Conservation (phyloP, 64 coral and sea anemone genomes). For the Trachythela sp. region DNA sequence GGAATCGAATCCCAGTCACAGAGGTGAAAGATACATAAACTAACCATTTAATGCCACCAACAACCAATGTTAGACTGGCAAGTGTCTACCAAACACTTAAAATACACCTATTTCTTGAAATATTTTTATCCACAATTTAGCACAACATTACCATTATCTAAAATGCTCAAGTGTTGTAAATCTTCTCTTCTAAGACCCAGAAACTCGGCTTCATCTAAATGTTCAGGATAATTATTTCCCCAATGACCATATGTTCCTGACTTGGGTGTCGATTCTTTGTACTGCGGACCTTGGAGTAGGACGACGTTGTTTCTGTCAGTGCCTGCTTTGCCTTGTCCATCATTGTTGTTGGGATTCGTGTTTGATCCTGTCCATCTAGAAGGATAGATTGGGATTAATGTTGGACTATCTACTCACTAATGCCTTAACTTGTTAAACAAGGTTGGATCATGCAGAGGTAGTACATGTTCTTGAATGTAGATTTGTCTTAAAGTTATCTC, state of each 20-base stretch:
- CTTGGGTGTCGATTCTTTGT: constrained; percentile 40
- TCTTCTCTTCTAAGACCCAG: constrained; percentile 63
- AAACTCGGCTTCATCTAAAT: constrained; percentile 61
- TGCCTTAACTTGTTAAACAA: no score
- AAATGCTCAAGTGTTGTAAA: constrained; percentile 56
- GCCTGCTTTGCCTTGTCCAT: constrained; percentile 86
- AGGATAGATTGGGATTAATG: neutral
- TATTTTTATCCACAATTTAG: no score
- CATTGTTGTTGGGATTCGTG: constrained; percentile 92
- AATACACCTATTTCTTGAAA: no score
- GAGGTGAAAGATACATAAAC: no score
- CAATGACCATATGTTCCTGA: constrained; percentile 55
- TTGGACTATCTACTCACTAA: no score
- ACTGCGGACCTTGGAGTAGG: constrained; percentile 54
- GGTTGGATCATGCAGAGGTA: no score
- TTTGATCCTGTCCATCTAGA: constrained; percentile 93
- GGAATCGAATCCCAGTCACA: no score
- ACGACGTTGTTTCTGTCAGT: constrained; percentile 82
- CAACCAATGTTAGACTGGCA: no score
- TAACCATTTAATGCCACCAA: no score
- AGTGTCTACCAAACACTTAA: no score
- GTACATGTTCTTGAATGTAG: no score
- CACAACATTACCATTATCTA: constrained; percentile 50
- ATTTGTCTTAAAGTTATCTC: no score
- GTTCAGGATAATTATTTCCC: constrained; percentile 74